phyloP scores from a whole-genome alignment of 2,888 invertebrate species.

The Holacanthella duospinosa region DNA sequence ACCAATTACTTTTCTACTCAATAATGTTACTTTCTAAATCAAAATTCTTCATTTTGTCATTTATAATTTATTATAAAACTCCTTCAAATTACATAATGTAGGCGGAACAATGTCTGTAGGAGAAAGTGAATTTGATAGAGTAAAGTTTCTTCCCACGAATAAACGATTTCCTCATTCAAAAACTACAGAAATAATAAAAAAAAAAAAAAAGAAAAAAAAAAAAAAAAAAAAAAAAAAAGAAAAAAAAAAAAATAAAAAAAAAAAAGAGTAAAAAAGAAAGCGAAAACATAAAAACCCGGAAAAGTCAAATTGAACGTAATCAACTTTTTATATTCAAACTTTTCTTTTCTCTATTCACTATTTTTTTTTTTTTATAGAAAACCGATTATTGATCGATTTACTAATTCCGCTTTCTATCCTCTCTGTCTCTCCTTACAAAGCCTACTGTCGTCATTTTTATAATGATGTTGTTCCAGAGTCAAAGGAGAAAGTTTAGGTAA shows the following conservation, averaged over 20 bases:
- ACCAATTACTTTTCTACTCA: no score
- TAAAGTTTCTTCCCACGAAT: neutral
- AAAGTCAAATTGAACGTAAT: neutral
- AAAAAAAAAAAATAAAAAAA: neutral
- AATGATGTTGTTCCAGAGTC: no score
- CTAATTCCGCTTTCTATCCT: neutral
- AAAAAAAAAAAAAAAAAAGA: neutral
- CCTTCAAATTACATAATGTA: neutral
- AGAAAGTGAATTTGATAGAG: no score
- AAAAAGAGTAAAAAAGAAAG: neutral
- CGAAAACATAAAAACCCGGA: neutral
- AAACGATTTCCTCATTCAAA: neutral
- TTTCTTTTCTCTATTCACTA: neutral
- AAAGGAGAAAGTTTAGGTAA: no score
- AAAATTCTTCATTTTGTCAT: no score
- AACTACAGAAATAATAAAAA: neutral
- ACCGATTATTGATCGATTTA: slow-evolving; percentile 1
- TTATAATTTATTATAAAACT: no score
- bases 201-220: neutral
- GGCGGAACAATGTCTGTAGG: no score
- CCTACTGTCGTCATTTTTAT: no score
- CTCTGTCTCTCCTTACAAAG: no score
- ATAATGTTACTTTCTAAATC: no score
- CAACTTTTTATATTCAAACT: slow-evolving; percentile 1
- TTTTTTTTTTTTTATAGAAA: neutral